These are phyloP conservation scores for Cylas formicarius DNA, from an alignment of 1,140 invertebrate genomes.

Conservation along the genomic window DNA sequence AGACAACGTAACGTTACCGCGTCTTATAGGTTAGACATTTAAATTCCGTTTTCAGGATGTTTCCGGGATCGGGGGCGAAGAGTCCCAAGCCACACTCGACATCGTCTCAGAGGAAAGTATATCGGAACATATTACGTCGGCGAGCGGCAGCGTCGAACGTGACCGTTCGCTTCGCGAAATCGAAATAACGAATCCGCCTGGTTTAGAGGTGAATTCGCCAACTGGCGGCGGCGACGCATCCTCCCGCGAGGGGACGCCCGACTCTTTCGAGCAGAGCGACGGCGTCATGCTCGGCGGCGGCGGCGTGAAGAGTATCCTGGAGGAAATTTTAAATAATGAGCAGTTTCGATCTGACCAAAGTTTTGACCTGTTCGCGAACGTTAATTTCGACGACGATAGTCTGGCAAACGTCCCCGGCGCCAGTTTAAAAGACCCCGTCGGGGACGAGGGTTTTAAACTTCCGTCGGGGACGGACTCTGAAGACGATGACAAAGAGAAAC, in stretches of 20 bases:
- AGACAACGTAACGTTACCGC: no score
- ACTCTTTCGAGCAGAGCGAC: constrained; percentile 9
- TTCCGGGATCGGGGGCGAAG: no score
- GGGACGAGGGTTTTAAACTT: constrained; percentile 14
- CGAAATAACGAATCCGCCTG: constrained; percentile 31
- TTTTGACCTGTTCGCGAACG: constrained; percentile 36
- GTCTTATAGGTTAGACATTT: no score
- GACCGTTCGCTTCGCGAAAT: constrained; percentile 40
- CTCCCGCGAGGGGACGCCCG: constrained; percentile 11
- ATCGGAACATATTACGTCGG: constrained; percentile 33
- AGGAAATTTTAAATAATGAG: constrained; percentile 35
- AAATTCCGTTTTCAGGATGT: no score
- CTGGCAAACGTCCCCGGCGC: constrained; percentile 27
- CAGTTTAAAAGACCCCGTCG: constrained; percentile 15
- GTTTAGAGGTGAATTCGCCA: constrained; percentile 5
- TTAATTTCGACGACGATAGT: constrained; percentile 36
- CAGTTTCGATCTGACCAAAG: constrained; percentile 32
- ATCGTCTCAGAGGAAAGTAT: constrained; percentile 29
- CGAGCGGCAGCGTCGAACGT: constrained; percentile 34
- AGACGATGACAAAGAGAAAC: constrained; percentile 31
- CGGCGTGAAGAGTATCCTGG: constrained; percentile 34
- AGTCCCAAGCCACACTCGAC: no score
- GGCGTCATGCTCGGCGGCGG: constrained; percentile 20
- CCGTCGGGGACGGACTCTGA: constrained; percentile 15
- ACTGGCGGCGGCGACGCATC: constrained; percentile 11